These are phyloP conservation scores for Coranthus polyacanthus DNA, from an alignment of 2,797 vertebrate species.

Conservation along the genomic window DNA sequence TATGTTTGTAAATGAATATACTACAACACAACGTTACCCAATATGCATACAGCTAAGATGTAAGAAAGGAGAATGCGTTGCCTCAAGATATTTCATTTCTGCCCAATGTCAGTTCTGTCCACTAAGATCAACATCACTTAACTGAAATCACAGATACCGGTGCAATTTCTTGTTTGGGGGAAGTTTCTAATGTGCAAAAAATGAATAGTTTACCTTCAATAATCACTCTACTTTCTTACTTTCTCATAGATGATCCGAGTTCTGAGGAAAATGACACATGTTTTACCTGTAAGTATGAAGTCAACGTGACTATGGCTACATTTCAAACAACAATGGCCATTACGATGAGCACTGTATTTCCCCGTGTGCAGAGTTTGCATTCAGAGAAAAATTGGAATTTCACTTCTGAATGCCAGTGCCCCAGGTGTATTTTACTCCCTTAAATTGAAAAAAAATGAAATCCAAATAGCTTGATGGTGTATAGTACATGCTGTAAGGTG, in stretches of 20 bases:
- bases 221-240: neutral
- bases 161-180: too few species aligned
- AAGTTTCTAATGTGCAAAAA: too few species aligned
- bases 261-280: slow-evolving; percentile 86
- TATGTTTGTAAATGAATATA: slow-evolving; percentile 23
- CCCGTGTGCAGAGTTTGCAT: slow-evolving; percentile 9
- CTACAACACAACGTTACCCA: neutral
- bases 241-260: slow-evolving; percentile 90
- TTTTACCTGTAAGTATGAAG: slow-evolving; percentile 89
- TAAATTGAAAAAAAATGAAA: slow-evolving; percentile 38
- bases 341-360: slow-evolving; percentile 7
- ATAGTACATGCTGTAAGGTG: slow-evolving; percentile 16
- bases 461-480: slow-evolving; percentile 29
- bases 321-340: slow-evolving; percentile 2
- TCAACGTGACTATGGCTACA: neutral
- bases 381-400: slow-evolving; percentile 22
- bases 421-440: slow-evolving; percentile 7
- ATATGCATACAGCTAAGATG: slow-evolving; percentile 9
- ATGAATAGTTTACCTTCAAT: neutral
- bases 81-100: neutral
- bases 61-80: neutral
- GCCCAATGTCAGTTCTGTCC: neutral
- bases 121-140: neutral
- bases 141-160: neutral
- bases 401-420: neutral